Conservation (phyloP, 2,113 vertebrate genomes). For the Urocolius indicus region DNA sequence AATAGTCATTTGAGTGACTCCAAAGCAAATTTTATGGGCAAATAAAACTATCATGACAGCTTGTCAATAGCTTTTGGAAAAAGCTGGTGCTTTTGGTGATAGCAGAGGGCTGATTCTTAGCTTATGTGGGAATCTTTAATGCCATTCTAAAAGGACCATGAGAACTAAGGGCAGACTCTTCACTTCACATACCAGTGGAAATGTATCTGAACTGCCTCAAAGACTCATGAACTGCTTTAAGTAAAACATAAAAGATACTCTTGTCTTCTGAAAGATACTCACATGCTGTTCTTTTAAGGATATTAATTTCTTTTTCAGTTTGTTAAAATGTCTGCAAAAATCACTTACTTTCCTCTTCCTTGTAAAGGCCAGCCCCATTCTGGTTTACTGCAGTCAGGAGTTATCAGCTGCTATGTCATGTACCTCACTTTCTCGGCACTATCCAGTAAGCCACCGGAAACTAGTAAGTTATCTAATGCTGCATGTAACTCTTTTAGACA, state of each 20-base stretch:
- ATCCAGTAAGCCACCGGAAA: slow-evolving; percentile 92
- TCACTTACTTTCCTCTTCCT: not conserved
- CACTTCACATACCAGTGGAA: not conserved
- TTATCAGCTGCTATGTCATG: slow-evolving; percentile 97
- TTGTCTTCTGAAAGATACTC: not conserved
- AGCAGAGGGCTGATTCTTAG: not conserved
- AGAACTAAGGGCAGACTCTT: not conserved
- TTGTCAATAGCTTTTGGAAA: not conserved
- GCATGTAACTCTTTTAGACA: not conserved
- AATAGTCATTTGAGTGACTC: not conserved
- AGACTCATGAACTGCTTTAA: not conserved
- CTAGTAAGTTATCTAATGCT: slow-evolving; percentile 75
- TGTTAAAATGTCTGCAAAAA: not conserved
- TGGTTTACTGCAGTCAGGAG: slow-evolving; percentile 91
- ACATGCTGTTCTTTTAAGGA: not conserved
- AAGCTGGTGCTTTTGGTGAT: not conserved
- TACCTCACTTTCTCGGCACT: slow-evolving; percentile 97
- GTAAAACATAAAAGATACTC: not conserved
- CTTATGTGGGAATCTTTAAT: not conserved
- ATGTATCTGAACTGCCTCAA: not conserved
- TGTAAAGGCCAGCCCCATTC: slow-evolving; percentile 89
- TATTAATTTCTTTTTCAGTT: not conserved
- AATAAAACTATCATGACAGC: not conserved
- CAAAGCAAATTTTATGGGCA: not conserved
- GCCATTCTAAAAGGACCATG: not conserved